phyloP scores from a whole-genome alignment of 2,113 vertebrate genomes.

The Chrysemys picta region DNA sequence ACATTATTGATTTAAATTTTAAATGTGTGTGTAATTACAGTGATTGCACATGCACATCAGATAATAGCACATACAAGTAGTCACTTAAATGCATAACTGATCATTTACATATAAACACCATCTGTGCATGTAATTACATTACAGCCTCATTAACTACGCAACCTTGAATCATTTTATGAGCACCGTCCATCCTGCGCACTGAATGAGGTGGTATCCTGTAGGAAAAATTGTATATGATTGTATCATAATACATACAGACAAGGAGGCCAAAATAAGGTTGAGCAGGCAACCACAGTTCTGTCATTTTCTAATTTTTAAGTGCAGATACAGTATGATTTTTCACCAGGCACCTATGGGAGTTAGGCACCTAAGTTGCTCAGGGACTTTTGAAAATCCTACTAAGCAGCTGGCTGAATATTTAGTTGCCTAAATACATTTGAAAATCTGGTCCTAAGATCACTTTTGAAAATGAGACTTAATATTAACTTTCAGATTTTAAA shows the following conservation, averaged over 20 bases:
- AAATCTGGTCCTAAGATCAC: not conserved
- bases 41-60: constrained; percentile 51
- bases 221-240: not conserved
- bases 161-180: constrained; percentile 38
- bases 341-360: not conserved
- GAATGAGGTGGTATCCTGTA: not conserved
- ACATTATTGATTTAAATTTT: constrained; percentile 3
- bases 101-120: constrained; percentile 43
- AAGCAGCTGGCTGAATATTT: not conserved
- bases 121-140: constrained; percentile 34
- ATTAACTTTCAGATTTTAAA: constrained; percentile 31
- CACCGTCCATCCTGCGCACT: not conserved
- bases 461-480: constrained; percentile 13
- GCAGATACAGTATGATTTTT: not conserved
- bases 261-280: not conserved
- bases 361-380: not conserved
- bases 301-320: not conserved
- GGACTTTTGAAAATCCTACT: not conserved
- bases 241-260: not conserved
- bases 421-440: not conserved
- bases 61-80: constrained; percentile 43
- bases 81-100: constrained; percentile 41
- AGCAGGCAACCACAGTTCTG: not conserved
- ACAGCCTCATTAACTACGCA: not conserved
- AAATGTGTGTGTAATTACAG: constrained; percentile 37